These are phyloP conservation scores for Carassius auratus DNA, from an alignment of 2,113 vertebrate genomes.

Conservation along the genomic window DNA sequence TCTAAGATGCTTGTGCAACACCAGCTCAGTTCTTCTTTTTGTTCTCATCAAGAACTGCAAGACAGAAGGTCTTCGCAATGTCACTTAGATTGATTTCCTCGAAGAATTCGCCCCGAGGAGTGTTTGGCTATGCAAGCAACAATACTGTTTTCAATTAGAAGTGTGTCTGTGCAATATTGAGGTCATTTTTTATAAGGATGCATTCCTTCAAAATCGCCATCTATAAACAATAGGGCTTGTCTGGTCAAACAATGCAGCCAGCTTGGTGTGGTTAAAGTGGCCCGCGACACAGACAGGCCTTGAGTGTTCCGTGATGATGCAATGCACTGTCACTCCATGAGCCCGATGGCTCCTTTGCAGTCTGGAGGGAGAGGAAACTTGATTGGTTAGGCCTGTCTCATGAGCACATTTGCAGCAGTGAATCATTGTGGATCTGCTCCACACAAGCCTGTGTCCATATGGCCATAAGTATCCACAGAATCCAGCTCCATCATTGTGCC, in stretches of 20 bases:
- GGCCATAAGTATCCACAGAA: constrained; percentile 55
- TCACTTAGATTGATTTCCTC: constrained; percentile 27
- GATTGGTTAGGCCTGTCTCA: constrained; percentile 30
- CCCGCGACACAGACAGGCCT: constrained; percentile 37
- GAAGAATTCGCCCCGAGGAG: constrained; percentile 12
- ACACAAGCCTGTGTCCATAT: constrained; percentile 55
- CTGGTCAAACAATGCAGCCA: constrained; percentile 53
- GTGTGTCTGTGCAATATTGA: constrained; percentile 51
- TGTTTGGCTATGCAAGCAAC: constrained; percentile 33
- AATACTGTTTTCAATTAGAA: constrained; percentile 50
- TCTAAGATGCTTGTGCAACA: background rate
- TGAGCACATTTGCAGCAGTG: constrained; percentile 42
- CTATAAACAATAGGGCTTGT: constrained; percentile 57
- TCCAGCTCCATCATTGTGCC: constrained; percentile 2
- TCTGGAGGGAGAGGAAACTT: background rate
- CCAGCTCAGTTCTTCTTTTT: constrained; percentile 1
- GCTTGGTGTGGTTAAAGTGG: constrained; percentile 42
- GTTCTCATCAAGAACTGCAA: background rate
- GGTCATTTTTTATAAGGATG: constrained; percentile 54
- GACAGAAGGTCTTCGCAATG: constrained; percentile 14
- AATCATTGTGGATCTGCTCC: constrained; percentile 50
- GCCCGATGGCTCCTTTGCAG: constrained; percentile 48
- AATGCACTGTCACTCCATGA: constrained; percentile 50
- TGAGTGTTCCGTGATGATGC: constrained; percentile 52
- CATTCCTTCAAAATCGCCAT: constrained; percentile 49